Evolutionary conservation across 2,888 invertebrate genomes (phyloP), one percentile per base, ranked within the genome.

Genomic region (Macaria notata): DNA sequence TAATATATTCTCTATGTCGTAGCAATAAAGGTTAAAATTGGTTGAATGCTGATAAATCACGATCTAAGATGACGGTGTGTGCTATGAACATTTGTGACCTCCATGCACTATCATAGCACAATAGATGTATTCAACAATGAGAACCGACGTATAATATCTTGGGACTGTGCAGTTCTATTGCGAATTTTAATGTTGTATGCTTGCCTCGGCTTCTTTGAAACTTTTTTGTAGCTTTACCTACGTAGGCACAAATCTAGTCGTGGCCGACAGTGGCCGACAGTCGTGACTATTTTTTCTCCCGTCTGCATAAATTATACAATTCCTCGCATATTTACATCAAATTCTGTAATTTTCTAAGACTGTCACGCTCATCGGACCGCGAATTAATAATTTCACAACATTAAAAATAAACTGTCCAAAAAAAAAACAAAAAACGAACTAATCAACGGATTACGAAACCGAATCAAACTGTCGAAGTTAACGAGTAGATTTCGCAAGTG

Each of bases 111-210:
- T 68, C 72, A 71, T 73, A 72, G 73, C 67, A 85, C 84, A 87
- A 86, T 86, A 78, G 84, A 68, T 51, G 71, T 71, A 69, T 73
- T 72, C 71, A 75, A 86, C 84, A 87, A 85, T 86, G 78, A 78
- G 72, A 79, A 70, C 50, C 71, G 67, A 78, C 77, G 78, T 77
- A 31, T 43, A 73, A 70, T 72, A 66, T 71, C 76, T 78, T 75
- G 55, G 46, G 56, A 56, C 58, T 46, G 55, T 56, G 63, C 0
- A 41, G 42, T 39, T 54, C 59, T 65, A 54, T 64, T 68, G 70
- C 60, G 63, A 66, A 66, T 68, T 64, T 60, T 64, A 62, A 68
- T 61, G 9, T 31, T 36, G 36, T 33, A 31, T 51, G 63, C 69
- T 64, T 63, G 72, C 66, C 62, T 63, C 54, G 56, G 63, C 59